Base-by-base conservation (phyloP, 2,888 invertebrate species). In the Bombylius discolor region DNA sequence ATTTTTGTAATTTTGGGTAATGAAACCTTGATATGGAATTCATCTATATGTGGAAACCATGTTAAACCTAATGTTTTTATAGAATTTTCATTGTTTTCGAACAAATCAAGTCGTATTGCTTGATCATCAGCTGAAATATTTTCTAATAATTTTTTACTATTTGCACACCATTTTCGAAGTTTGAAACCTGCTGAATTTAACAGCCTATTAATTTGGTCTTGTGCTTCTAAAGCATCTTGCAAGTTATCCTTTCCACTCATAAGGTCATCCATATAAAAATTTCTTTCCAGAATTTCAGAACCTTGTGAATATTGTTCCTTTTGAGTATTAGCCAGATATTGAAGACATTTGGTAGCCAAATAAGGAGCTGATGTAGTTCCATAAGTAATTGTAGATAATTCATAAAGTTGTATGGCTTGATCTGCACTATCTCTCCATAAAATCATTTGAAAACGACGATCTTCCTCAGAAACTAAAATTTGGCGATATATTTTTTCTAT, bases 251-350 rank as follows among this genome's bases (percentile, higher is more conserved):
- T 23, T 23, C 23, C 23, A 23, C 23, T 23, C 23, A 23, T 23
- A 23, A 23, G 23, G 3, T 23, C 23, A 23, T 23, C 23, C 23
- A 23, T 23, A 23, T 23, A 23, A 23, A 23, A 23, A 23, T 23
- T 3, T 23, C 23, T 23, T 23, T 23, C 23, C 1, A 23, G 23
- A 23, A 23, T 44, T 46, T 39, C 39, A 23, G 55, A 39, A 4
- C 59, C 58, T 34, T 42, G 4, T 9, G 59, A 58, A 54, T 42
- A 63, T 13, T 39, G 32, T 12, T 49, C 4, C 11, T 42, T 23
- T 58, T 63, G 59, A 47, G 58, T 55, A 12, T 45, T 36, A 8
- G 59, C 62, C 36, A 62, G 49, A 44, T 56, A 39, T 47, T 60
- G 23, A 23, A 23, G 23, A 23, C 23, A 23, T 23, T 23, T 23